A percentile compares a stretch with the other conserved stretches of the same genome.
phyloP scores from a whole-genome alignment of 2,113 vertebrate genomes.

The Aspidoscelis tigris region DNA sequence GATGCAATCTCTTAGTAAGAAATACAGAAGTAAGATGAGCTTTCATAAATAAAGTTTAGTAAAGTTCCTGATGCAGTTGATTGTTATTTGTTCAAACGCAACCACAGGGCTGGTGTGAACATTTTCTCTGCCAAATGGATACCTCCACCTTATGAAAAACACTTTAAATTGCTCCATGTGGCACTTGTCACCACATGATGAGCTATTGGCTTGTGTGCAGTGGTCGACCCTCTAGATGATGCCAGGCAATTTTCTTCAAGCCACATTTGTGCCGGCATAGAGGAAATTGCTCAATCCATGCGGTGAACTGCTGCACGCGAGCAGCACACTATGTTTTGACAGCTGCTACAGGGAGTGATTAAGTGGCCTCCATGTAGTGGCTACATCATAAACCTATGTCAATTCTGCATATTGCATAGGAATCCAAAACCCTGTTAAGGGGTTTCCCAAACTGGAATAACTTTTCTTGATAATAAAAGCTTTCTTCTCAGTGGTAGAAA shows the following conservation, averaged over 20 bases:
- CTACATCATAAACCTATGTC: not conserved
- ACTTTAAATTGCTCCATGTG: not conserved
- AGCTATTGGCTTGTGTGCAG: not conserved
- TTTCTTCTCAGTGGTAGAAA: not conserved
- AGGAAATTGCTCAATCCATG: slow-evolving; percentile 3
- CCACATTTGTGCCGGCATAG: not conserved
- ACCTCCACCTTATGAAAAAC: not conserved
- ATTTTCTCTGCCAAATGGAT: not conserved
- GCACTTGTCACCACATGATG: not conserved
- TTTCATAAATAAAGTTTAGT: not conserved
- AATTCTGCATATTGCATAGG: not conserved
- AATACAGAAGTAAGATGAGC: not conserved
- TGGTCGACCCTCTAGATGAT: slow-evolving; percentile 1
- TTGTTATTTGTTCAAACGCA: not conserved
- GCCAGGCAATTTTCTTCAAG: not conserved
- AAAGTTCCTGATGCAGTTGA: not conserved
- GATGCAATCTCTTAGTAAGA: not conserved
- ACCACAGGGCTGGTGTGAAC: not conserved
- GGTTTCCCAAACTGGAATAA: not conserved
- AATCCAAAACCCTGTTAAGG: not conserved
- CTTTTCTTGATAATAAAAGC: not conserved
- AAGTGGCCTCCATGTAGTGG: slow-evolving; percentile 3
- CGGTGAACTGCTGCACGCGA: not conserved
- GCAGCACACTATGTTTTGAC: slow-evolving; percentile 7
- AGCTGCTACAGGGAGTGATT: slow-evolving; percentile 8